Evolutionary conservation across 1,140 invertebrate genomes (phyloP).

Genomic region (Diprion similis): DNA sequence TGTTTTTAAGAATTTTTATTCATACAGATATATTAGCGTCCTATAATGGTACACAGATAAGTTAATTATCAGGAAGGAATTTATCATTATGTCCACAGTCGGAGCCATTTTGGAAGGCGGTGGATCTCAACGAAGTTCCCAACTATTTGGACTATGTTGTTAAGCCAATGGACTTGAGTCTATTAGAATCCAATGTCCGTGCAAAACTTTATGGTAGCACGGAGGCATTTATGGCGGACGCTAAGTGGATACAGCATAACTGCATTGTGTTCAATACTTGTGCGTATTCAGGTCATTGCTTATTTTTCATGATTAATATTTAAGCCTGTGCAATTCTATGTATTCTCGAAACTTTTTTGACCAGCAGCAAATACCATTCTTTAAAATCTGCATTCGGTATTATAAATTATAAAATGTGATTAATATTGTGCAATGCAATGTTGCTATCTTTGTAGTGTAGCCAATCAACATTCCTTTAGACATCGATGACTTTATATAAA

Average conservation of each 20-base stretch:
- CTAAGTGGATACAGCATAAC: constrained; percentile 93
- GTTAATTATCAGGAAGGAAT: not conserved
- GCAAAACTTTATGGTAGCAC: constrained; percentile 85
- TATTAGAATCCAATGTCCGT: constrained; percentile 79
- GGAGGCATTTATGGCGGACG: constrained; percentile 87
- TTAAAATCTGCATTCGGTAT: no score
- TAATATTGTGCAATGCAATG: no score
- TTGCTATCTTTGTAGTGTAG: no score
- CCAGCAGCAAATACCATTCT: no score
- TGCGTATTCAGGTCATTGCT: constrained; percentile 58
- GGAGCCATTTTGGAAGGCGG: constrained; percentile 77
- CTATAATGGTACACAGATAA: no score
- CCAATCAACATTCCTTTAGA: no score
- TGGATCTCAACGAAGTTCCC: constrained; percentile 72
- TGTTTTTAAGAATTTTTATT: no score
- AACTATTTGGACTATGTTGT: constrained; percentile 82
- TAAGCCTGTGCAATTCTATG: not conserved
- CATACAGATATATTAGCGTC: no score
- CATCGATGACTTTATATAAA: no score
- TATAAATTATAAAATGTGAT: no score
- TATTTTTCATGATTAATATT: not conserved
- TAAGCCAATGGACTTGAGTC: constrained; percentile 83
- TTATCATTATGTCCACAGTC: constrained; percentile 59
- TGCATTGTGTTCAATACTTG: constrained; percentile 88
- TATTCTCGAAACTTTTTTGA: no score